These are phyloP conservation scores for Riptortus pedestris DNA, from an alignment of 1,140 invertebrate species.

Conservation along the genomic window DNA sequence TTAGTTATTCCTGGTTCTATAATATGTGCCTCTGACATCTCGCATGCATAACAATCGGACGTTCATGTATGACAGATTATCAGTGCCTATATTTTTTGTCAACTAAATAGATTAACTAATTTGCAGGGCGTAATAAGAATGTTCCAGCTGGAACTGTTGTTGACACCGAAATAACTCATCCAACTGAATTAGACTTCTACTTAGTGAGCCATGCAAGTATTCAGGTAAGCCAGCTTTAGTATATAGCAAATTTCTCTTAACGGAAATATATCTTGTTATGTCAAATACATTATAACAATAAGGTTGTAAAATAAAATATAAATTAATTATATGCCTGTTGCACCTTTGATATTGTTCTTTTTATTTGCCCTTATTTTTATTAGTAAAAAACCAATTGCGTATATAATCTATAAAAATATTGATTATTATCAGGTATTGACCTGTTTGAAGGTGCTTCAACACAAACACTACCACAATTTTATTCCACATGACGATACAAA, in stretches of 20 bases:
- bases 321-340: background rate
- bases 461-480: background rate
- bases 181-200: slow-evolving; percentile 75
- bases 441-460: no score
- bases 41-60: no score
- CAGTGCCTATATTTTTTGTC: no score
- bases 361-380: no score
- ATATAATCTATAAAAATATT: no score
- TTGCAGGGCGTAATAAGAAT: slow-evolving; percentile 47
- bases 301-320: no score
- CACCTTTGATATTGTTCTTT: background rate
- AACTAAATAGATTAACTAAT: no score
- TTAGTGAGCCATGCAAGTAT: slow-evolving; percentile 59
- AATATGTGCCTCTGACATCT: no score
- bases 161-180: slow-evolving; percentile 70
- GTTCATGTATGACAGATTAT: no score
- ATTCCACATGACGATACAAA: background rate
- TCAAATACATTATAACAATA: background rate
- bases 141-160: slow-evolving; percentile 76
- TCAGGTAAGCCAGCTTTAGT: slow-evolving; percentile 40
- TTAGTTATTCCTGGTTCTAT: no score
- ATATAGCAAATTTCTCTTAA: background rate
- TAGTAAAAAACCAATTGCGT: no score
- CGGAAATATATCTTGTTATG: background rate
- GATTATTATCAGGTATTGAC: no score